Evolutionary conservation across 2,113 vertebrate genomes (phyloP).

Genomic region (Myotis lucifugus): DNA sequence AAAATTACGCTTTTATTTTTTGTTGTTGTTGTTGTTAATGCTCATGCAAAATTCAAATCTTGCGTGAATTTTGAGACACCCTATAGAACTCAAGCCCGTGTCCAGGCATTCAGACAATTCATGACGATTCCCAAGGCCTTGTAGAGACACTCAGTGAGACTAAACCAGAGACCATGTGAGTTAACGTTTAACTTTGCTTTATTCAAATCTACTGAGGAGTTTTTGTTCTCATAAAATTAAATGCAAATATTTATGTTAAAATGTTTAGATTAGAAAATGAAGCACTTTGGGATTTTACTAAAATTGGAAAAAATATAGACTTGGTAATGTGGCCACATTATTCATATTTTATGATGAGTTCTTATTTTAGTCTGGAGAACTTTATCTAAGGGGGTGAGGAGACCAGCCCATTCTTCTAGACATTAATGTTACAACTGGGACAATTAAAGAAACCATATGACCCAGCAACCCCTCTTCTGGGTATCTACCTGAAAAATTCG

Average conservation of each 20-base stretch:
- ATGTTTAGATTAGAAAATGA: conserved; percentile 5
- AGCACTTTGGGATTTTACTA: conserved; percentile 37
- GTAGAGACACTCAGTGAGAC: background rate
- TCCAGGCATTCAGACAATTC: background rate
- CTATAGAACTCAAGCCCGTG: conserved; percentile 14
- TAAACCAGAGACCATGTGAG: background rate
- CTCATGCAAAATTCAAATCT: too few species aligned
- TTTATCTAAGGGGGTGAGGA: background rate
- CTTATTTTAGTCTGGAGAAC: background rate
- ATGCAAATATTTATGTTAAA: conserved; percentile 16
- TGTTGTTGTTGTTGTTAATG: too few species aligned
- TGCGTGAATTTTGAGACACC: too few species aligned
- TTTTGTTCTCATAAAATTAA: conserved; percentile 43
- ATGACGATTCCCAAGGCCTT: background rate
- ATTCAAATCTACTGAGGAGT: background rate
- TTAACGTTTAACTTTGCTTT: conserved; percentile 17
- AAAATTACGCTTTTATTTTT: too few species aligned
- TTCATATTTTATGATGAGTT: background rate
- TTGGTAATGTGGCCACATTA: background rate
- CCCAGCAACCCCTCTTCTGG: background rate
- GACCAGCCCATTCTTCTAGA: background rate
- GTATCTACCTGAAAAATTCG: background rate
- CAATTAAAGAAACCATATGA: background rate
- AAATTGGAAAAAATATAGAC: background rate
- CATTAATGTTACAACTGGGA: background rate